Base-by-base conservation (phyloP, 30 jellyfish, hydroid and myxozoan genomes). In the Chironex yamaguchii region DNA sequence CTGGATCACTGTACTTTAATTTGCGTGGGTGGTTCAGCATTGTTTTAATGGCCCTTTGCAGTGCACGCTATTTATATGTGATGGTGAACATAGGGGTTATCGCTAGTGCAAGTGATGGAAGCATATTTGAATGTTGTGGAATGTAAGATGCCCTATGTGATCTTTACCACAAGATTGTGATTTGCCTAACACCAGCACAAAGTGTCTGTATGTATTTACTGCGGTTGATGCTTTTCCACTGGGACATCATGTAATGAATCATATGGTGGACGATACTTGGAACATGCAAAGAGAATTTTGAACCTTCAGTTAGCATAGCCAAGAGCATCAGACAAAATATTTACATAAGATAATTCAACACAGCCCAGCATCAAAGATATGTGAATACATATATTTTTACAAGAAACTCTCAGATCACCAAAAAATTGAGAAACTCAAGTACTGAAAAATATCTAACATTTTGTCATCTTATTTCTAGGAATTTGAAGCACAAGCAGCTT, bases 151-250 rank as follows among this genome's bases (percentile, higher is more conserved):
- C 76, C 20, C 29, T 0, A 1, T 66, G 52, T 21, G 48, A 31
- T 22, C 54, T 34, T 36, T 69, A 22, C 87, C 94, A 31, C 31
- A 68, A 31, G 88, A 84, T 63, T 0, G 12, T 0, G 4, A 26
- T 26, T 33, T 82, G 80, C 92, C 92, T 27, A 82, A 67, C 32
- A 67, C 92, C 21, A 36, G 35, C 58, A 84, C 29, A 34, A 65
- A 76, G 30, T 48, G 84, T 30, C 87, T 79, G 1, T 78, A 77
- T 77, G 90, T 91, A 20, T 36, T 91, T 22, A 78, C 86, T 51
- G 90, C 89, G 13, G 98, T 67, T 35, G 96, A 91, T 17, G 91
- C 87, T 36, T 91, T 91, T 83, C 92, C 92, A 29, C 65, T 91
- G 33, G 76, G 83, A 29, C 50, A 64, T 29, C 90, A 76, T 51